Evolutionary conservation across 2,797 vertebrate genomes (phyloP), one percentile per base, ranked within the genome.

Genomic region (Pristis pectinata): DNA sequence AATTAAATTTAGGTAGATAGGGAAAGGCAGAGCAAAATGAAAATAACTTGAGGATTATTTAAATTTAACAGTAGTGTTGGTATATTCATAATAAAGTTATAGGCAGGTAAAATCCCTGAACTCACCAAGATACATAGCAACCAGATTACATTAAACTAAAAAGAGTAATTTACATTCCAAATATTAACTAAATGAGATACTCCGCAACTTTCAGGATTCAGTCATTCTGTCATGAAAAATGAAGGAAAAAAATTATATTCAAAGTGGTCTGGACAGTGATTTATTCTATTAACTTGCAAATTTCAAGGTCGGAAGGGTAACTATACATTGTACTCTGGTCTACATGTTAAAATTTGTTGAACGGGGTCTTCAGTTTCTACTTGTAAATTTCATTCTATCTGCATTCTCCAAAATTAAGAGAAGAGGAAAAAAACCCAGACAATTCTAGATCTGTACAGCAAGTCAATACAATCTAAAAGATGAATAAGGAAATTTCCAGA

Each of bases 171-270:
- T 41, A 82, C 41, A 82, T 41, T 82, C 79, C 79, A 82, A 41
- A 82, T 11, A 79, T 8, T 79, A 10, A n/a, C n/a, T n/a, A 79
- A 79, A 79, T n/a, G 79, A 79, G n/a, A 1, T 49, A 44, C 44
- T 41, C 44, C 37, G 41, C 79, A 82, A 44, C 22, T 82, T 82
- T 82, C 37, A 82, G 41, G 79, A 44, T 41, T 44, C 79, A 19
- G 41, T 82, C 41, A 19, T 17, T 41, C 37, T n/a, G 17, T 34
- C 56, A 34, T 95, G 95, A 95, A 95, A 96, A 97, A 96, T 92
- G 80, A 95, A 96, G 97, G 96, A 96, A 97, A 97, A 96, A 97
- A 96, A 97, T 97, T 97, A 97, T 96, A 95, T 96, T 96, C 96
- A 96, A 95, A 95, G 96, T 59, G 34, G 85, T 95, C 94, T 49